Base-by-base conservation (phyloP, 2,113 vertebrate genomes). In the Anoura caudifer region DNA sequence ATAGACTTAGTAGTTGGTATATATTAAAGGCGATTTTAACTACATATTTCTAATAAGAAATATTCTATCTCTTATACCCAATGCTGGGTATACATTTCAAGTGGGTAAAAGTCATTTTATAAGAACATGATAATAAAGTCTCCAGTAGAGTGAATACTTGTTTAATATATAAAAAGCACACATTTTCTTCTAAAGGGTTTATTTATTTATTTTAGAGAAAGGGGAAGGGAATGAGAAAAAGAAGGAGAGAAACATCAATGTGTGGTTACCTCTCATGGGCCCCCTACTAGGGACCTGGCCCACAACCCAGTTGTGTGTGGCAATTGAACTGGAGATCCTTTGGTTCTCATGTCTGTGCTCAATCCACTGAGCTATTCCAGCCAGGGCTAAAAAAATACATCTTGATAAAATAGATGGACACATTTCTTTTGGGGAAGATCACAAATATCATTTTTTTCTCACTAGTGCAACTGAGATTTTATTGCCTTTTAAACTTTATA, bases 401-500 rank as follows among this genome's bases (percentile, higher is more conserved):
- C 11, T 2, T 45, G 19, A 75, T 95, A 11, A 92, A 73, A 43
- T 56, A 28, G 20, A 41, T 59, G 24, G 2, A 7, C 20, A 70
- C n/a, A 8, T 26, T 61, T 20, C 22, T 87, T 79, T 31, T 33
- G 4, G 14, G 28, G 19, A 41, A 36, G 24, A 56, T 83, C 16
- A 94, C 36, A 61, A 47, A 81, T 84, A n/a, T 76, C 45, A 24
- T n/a, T 90, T 22, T 22, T 89, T 96, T 95, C 65, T 84, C 5
- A 86, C 20, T 90, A 69, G 69, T 87, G 4, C 26, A 76, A 54
- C 3, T 36, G 69, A 84, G 15, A 75, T 81, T 90, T 90, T 72
- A 73, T 54, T 92, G 15, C 15, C 5, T 36, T 94, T 90, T 88
- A 88, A 88, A 81, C 67, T 81, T 87, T 86, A 88, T 86, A 43